A percentile compares a stretch with the other conserved stretches of the same genome.
Conservation (phyloP, 2,113 vertebrate species). For the Oryzias javanicus region DNA sequence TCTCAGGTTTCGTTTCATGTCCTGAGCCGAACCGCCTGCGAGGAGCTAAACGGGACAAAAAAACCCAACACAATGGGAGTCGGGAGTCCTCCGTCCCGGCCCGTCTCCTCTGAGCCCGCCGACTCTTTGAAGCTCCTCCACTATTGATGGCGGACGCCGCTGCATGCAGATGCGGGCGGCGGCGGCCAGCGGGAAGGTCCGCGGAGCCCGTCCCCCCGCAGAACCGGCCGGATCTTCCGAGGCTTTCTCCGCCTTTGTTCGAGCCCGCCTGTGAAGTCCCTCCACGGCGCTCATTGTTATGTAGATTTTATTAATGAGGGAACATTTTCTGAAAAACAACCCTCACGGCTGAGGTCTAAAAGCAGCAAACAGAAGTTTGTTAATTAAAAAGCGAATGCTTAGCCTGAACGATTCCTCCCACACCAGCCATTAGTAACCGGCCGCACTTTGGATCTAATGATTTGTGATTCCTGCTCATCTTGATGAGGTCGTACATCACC, state of each 20-base stretch:
- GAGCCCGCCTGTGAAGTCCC: conserved; percentile 13
- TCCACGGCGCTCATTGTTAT: conserved; percentile 19
- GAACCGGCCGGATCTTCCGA: conserved; percentile 19
- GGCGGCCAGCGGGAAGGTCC: conserved; percentile 23
- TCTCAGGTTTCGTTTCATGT: conserved; percentile 19
- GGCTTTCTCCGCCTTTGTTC: conserved; percentile 42
- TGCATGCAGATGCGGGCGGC: conserved; percentile 52
- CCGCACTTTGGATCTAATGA: conserved; percentile 3
- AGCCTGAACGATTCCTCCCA: conserved; percentile 10
- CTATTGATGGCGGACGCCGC: conserved; percentile 57
- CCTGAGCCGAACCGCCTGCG: conserved; percentile 34
- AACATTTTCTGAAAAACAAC: neutral
- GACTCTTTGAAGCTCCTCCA: conserved; percentile 64
- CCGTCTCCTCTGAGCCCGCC: conserved; percentile 48
- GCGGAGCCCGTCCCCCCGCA: conserved; percentile 26
- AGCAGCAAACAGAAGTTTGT: conserved; percentile 16
- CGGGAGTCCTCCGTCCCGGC: conserved; percentile 17
- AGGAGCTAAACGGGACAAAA: conserved; percentile 49
- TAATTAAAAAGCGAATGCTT: conserved; percentile 31
- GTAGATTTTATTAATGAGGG: neutral
- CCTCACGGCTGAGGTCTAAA: conserved; percentile 22
- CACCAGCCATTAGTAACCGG: conserved; percentile 3
- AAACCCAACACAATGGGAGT: conserved; percentile 50
- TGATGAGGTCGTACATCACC: conserved; percentile 4
- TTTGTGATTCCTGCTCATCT: conserved; percentile 16